These are phyloP conservation scores for Mesoclemmys tuberculata DNA, from an alignment of 2,113 vertebrate species.

Conservation along the genomic window DNA sequence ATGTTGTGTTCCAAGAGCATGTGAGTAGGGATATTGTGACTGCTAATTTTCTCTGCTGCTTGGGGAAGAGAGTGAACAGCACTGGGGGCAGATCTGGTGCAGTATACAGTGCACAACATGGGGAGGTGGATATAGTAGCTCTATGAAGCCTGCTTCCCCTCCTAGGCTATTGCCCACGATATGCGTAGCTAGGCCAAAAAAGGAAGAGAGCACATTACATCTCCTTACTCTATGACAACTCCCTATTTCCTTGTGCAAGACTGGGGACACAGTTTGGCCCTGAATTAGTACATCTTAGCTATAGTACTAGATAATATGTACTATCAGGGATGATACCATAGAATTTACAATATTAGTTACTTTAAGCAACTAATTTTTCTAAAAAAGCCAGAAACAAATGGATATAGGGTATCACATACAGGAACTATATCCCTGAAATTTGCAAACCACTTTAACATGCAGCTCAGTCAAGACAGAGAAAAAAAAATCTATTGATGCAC, in stretches of 20 bases:
- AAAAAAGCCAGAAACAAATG: neutral
- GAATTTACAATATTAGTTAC: neutral
- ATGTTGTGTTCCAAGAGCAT: accelerated
- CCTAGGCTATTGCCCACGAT: neutral
- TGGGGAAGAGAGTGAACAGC: neutral
- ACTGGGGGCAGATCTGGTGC: neutral
- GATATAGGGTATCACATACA: neutral
- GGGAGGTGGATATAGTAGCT: neutral
- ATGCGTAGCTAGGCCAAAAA: neutral
- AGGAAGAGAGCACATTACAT: neutral
- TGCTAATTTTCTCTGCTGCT: accelerated
- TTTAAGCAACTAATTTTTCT: neutral
- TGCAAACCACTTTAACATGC: neutral
- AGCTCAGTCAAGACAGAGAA: neutral
- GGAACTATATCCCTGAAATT: neutral
- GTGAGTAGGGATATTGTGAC: neutral
- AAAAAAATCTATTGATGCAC: neutral
- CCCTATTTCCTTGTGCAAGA: neutral
- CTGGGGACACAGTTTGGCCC: neutral
- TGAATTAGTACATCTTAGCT: neutral
- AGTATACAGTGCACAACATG: neutral
- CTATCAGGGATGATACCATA: neutral
- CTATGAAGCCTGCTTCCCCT: neutral
- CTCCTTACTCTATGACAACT: neutral
- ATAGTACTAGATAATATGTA: neutral